Evolutionary conservation across 2,797 vertebrate species (phyloP).

Genomic region (Scolopax rusticola): DNA sequence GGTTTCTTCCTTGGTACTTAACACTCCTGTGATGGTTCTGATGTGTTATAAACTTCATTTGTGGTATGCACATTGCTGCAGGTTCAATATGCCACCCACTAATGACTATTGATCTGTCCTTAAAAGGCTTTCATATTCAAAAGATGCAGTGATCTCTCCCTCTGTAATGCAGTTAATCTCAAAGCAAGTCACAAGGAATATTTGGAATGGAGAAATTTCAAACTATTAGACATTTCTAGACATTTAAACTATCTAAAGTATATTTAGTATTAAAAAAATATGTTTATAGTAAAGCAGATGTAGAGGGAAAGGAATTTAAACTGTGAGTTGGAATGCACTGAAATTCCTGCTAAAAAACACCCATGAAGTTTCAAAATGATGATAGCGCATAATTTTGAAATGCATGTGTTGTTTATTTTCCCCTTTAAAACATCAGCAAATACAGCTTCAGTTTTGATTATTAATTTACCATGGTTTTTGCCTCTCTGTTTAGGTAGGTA

Average conservation of each 20-base stretch:
- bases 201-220: not conserved
- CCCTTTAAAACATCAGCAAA: not conserved
- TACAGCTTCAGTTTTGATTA: not conserved
- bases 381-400: not conserved
- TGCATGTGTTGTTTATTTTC: not conserved
- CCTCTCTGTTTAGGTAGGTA: not conserved
- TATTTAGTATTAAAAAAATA: not conserved
- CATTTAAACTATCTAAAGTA: not conserved
- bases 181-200: not conserved
- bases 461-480: not conserved
- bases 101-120: not conserved
- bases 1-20: not conserved
- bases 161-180: not conserved
- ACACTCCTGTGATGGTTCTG: not conserved
- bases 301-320: not conserved
- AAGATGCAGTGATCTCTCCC: not conserved
- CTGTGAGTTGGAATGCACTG: not conserved
- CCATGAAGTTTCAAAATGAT: not conserved
- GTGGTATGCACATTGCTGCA: not conserved
- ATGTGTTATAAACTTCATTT: not conserved
- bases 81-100: not conserved
- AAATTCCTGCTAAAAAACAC: not conserved
- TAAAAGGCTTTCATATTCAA: not conserved
- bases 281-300: not conserved
- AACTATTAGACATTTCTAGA: not conserved